These are phyloP conservation scores for Cottus gobio DNA, from an alignment of 2,113 vertebrate genomes.

Conservation along the genomic window DNA sequence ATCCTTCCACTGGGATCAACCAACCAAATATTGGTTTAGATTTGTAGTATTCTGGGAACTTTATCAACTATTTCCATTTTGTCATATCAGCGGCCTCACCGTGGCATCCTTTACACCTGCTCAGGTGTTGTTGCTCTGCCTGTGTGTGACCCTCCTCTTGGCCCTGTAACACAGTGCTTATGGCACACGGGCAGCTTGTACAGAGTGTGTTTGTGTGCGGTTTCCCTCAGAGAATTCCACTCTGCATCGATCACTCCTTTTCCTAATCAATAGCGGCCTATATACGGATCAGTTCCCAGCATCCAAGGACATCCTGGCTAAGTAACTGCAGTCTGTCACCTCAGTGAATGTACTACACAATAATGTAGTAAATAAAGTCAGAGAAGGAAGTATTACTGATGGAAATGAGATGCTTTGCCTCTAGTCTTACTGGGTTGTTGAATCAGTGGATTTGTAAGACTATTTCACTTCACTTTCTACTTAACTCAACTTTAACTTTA, in stretches of 20 bases:
- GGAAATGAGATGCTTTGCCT: neutral
- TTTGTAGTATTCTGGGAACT: neutral
- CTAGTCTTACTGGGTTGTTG: neutral
- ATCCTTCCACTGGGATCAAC: neutral
- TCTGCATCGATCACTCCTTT: conserved; percentile 12
- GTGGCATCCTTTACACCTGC: neutral
- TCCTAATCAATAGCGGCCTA: conserved; percentile 26
- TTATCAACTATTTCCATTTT: no score
- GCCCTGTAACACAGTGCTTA: neutral
- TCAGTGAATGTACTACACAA: neutral
- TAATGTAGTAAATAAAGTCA: neutral
- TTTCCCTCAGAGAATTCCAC: neutral
- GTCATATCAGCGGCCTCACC: neutral
- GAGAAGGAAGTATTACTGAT: neutral
- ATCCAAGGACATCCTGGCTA: conserved; percentile 11
- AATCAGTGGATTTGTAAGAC: neutral
- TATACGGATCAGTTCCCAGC: conserved; percentile 28
- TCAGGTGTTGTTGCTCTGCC: neutral
- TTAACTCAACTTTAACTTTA: neutral
- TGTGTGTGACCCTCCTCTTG: neutral
- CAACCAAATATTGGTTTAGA: neutral
- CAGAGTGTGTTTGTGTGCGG: neutral
- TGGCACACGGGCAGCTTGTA: neutral
- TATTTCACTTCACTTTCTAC: neutral
- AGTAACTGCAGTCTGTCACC: neutral